Percentiles rank a stretch among this genome's conserved stretches.
Evolutionary conservation across 1,140 invertebrate genomes (phyloP).

Genomic region (Pseudachorutes palmiensis): DNA sequence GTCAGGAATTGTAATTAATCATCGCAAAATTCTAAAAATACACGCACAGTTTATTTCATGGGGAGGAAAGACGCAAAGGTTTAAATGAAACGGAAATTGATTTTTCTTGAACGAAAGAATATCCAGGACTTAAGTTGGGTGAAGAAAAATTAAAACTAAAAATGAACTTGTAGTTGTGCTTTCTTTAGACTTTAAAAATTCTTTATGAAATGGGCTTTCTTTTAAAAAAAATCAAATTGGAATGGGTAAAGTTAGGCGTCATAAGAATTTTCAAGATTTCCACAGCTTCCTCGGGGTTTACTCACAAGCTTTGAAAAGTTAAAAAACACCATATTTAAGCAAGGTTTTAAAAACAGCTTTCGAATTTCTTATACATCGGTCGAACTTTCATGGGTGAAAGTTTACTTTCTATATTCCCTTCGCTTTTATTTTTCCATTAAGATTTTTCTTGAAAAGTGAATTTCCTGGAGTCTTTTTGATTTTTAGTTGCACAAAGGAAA

Average conservation of each 20-base stretch:
- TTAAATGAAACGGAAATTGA: neutral
- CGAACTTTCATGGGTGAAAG: neutral
- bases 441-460: neutral
- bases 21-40: neutral
- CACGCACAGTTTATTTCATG: neutral
- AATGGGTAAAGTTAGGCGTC: too few relatives aligned
- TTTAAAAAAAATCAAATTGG: too few relatives aligned
- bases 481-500: neutral
- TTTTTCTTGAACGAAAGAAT: neutral
- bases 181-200: neutral
- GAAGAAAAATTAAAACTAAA: too few relatives aligned
- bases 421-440: neutral
- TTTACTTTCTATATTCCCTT: neutral
- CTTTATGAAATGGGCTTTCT: too few relatives aligned
- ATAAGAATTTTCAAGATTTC: too few relatives aligned
- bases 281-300: too few relatives aligned
- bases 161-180: neutral
- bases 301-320: too few relatives aligned
- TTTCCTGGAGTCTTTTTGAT: neutral
- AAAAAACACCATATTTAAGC: too few relatives aligned
- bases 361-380: neutral
- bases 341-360: neutral
- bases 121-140: too few relatives aligned
- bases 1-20: neutral
- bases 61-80: too few relatives aligned